A percentile compares a stretch with the other conserved stretches of the same genome.
phyloP scores from a whole-genome alignment of 2,113 vertebrate species.

The Callipepla californica region DNA sequence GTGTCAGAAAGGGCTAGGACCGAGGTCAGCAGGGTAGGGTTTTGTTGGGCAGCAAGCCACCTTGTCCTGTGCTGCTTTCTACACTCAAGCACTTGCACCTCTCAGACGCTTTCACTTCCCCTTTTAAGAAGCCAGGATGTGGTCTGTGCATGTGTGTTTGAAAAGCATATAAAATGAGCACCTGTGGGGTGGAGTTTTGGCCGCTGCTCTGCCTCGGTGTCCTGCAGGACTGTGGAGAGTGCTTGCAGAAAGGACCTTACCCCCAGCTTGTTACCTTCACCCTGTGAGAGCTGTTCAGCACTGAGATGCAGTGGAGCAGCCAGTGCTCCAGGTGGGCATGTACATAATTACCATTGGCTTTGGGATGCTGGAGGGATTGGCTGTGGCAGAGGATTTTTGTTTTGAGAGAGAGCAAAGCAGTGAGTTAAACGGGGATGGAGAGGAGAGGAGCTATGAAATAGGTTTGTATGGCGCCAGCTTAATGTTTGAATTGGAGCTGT shows the following conservation, averaged over 20 bases:
- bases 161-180: background rate
- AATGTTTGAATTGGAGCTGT: conserved; percentile 44
- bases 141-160: background rate
- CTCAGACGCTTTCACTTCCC: background rate
- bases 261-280: background rate
- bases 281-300: background rate
- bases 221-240: background rate
- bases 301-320: background rate
- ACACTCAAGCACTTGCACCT: background rate
- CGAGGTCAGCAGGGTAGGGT: accelerated
- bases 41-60: background rate
- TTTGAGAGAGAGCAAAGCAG: background rate
- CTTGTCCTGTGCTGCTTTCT: background rate
- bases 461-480: conserved; percentile 24
- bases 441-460: background rate
- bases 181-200: too few species aligned
- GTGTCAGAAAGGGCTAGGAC: background rate
- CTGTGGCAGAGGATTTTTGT: background rate
- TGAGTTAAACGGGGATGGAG: background rate
- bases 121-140: background rate
- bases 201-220: background rate
- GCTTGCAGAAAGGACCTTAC: background rate
- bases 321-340: background rate
- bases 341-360: too few species aligned
- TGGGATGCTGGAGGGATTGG: background rate